phyloP scores from a whole-genome alignment of 2,113 vertebrate genomes.

The Pantherophis guttatus region DNA sequence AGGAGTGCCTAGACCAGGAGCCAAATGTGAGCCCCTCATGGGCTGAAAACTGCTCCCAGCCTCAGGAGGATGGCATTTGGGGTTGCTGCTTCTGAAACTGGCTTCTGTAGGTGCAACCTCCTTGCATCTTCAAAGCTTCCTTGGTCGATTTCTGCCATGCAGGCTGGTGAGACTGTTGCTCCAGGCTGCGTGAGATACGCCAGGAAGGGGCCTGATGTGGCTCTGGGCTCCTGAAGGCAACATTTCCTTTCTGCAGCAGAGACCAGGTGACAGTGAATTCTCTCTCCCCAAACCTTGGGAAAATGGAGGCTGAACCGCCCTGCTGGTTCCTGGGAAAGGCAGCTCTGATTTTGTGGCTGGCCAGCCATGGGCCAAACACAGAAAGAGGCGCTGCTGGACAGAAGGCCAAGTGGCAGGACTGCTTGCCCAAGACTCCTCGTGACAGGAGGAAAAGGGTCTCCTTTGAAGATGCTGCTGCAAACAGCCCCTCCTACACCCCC shows the following conservation, averaged over 20 bases:
- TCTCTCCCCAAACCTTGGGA: background rate
- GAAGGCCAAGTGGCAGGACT: background rate
- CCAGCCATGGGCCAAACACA: background rate
- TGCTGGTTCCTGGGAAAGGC: background rate
- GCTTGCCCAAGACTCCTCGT: background rate
- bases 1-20: background rate
- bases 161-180: background rate
- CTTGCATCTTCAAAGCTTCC: too few relatives aligned
- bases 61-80: too few relatives aligned
- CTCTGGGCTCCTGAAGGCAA: background rate
- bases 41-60: background rate
- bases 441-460: background rate
- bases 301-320: background rate
- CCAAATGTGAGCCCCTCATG: background rate
- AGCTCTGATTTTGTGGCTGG: background rate
- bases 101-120: background rate
- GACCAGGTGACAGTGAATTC: background rate
- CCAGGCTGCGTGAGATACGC: background rate
- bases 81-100: background rate
- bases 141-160: background rate
- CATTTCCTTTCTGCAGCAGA: background rate
- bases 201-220: background rate
- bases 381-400: background rate
- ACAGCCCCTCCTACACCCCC: background rate
- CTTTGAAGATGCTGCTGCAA: background rate